Evolutionary conservation across 2,888 invertebrate genomes (phyloP), one percentile per base, ranked within the genome.

Genomic region (Mythimna albipuncta): DNA sequence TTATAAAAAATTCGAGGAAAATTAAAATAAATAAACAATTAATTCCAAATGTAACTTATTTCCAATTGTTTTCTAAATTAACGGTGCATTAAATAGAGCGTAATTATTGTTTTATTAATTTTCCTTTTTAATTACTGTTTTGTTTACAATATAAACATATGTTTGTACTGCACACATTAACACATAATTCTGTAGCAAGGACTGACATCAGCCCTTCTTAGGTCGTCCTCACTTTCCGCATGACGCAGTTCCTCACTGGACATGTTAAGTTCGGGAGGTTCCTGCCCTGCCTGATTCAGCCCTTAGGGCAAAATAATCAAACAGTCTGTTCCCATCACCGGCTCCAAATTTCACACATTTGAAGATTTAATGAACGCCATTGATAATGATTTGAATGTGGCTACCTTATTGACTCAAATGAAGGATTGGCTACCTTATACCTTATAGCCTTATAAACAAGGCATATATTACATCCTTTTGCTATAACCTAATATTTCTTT

Each of bases 401-500:
- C 16, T 47, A 16, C 16, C 47, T 16, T 47, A 2, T 47, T 16
- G 47, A 47, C 16, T 47, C 16, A 47, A 16, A 16, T 47, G 16
- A 47, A 47, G 16, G n/a, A n/a, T n/a, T n/a, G n/a, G n/a, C n/a
- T n/a, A n/a, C n/a, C n/a, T n/a, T n/a, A n/a, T n/a, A n/a, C n/a
- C n/a, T n/a, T n/a, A n/a, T n/a, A n/a, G n/a, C n/a, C n/a, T n/a
- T n/a, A n/a, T n/a, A n/a, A 47, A 47, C 47, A 47, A 47, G 6
- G 6, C 16, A 16, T 16, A 47, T 47, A 47, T 47, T 47, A 3
- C 13, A 44, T 13, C 13, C 19, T 16, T 19, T 47, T 71, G 35
- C 4, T 55, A 26, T 54, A 55, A 47, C 16, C 2, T 50, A 4
- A 58, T 57, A 13, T 75, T 85, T 81, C 70, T 86, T 97, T 97